Evolutionary conservation across 2,113 vertebrate genomes (phyloP).

Genomic region (Scartelaos histophorus): DNA sequence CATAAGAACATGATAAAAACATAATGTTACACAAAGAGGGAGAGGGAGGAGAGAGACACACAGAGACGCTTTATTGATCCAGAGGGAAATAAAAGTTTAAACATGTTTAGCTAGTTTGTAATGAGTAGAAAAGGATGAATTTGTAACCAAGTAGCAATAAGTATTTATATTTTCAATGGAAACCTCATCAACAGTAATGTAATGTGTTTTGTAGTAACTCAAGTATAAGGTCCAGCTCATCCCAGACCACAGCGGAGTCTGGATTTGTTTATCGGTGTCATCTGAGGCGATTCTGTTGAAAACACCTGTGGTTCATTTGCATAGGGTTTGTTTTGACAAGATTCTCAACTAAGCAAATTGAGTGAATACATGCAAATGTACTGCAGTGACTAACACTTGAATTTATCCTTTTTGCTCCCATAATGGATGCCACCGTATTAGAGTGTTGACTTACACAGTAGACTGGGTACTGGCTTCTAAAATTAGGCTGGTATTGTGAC

Average conservation of each 20-base stretch:
- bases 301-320: conserved; percentile 51
- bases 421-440: background rate
- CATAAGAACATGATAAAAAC: too few species aligned
- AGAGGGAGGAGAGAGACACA: too few species aligned
- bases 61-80: too few species aligned
- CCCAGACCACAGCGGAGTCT: conserved; percentile 7
- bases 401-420: background rate
- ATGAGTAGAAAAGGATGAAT: too few species aligned
- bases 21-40: too few species aligned
- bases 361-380: conserved; percentile 37
- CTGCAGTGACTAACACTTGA: background rate
- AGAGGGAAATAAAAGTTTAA: too few species aligned
- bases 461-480: too few species aligned
- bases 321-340: conserved; percentile 44
- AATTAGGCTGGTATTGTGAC: too few species aligned
- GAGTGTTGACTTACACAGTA: too few species aligned
- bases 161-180: too few species aligned
- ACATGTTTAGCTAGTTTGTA: too few species aligned
- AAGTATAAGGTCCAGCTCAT: background rate
- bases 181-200: conserved; percentile 7
- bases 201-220: background rate
- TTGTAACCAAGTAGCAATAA: too few species aligned
- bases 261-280: conserved; percentile 64
- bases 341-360: conserved; percentile 58
- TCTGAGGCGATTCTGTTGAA: conserved; percentile 47